Percentiles rank a stretch among this genome's conserved stretches.
Conservation (phyloP, 2,888 invertebrate species). For the Plebejus argus region DNA sequence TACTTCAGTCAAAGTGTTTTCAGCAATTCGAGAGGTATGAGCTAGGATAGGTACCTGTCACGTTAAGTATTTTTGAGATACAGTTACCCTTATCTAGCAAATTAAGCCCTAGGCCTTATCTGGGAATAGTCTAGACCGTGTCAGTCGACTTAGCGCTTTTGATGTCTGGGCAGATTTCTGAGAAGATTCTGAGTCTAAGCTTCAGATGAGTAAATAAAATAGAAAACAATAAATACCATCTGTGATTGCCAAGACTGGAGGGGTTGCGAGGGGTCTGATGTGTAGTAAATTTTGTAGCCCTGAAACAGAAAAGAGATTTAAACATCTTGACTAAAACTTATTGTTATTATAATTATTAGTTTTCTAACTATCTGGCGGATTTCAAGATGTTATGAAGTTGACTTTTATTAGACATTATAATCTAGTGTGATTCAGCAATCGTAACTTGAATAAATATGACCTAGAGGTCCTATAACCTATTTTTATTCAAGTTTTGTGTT, state of each 20-base stretch:
- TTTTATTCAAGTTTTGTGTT: too few relatives aligned
- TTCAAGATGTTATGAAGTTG: too few relatives aligned
- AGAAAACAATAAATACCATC: slow-evolving; percentile 76
- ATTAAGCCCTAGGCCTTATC: neutral
- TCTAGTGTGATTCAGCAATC: too few relatives aligned
- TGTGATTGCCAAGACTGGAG: slow-evolving; percentile 96
- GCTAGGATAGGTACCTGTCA: neutral
- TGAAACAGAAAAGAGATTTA: slow-evolving; percentile 61
- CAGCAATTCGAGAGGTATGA: neutral
- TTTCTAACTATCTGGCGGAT: too few relatives aligned
- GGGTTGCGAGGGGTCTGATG: slow-evolving; percentile 91
- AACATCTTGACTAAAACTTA: neutral
- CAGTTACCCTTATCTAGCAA: neutral
- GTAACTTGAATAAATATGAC: too few relatives aligned
- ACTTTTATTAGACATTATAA: too few relatives aligned
- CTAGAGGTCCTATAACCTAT: too few relatives aligned
- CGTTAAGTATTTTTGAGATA: neutral
- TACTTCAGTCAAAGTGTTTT: neutral
- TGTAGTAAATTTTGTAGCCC: slow-evolving; percentile 99
- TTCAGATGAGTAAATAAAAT: too few relatives aligned
- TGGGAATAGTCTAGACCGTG: neutral
- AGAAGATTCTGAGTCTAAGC: neutral
- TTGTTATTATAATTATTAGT: too few relatives aligned
- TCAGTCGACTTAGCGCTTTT: neutral
- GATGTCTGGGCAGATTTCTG: neutral